These are phyloP conservation scores for Zosterops borbonicus DNA, from an alignment of 2,113 vertebrate species.

Conservation along the genomic window DNA sequence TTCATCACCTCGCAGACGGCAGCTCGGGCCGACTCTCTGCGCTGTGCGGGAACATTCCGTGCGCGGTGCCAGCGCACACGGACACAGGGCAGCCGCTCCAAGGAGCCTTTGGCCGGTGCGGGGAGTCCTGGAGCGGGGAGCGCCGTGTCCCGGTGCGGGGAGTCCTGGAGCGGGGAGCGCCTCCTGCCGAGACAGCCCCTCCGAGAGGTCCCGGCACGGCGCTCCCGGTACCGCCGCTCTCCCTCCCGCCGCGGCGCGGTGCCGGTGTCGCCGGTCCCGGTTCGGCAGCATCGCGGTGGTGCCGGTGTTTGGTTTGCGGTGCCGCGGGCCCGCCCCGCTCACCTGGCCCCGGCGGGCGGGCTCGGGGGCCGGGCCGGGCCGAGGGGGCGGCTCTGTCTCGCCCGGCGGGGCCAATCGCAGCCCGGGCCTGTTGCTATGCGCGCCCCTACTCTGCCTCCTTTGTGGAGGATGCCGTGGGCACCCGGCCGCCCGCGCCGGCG, in stretches of 20 bases:
- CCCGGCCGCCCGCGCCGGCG: no score
- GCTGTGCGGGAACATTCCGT: rapidly evolving
- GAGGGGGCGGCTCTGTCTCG: no score
- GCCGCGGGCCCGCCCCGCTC: no score
- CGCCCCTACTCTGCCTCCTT: background rate
- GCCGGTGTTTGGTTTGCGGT: no score
- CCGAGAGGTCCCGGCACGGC: background rate
- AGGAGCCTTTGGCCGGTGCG: rapidly evolving
- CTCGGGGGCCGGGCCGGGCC: no score
- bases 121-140: background rate
- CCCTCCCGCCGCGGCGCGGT: background rate
- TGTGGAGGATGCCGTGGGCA: background rate
- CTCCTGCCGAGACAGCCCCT: background rate
- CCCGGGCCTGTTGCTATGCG: no score
- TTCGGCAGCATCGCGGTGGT: rapidly evolving
- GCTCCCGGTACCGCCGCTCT: background rate
- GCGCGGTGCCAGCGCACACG: rapidly evolving
- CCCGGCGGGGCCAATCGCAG: no score
- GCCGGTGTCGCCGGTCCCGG: background rate
- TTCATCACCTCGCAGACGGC: rapidly evolving
- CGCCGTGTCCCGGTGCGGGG: no score
- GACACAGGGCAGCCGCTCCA: rapidly evolving
- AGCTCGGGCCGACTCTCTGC: rapidly evolving
- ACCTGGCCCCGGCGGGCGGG: no score
- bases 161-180: background rate